Conservation (phyloP, 2,797 vertebrate species). For the Spondyliosoma cantharus region DNA sequence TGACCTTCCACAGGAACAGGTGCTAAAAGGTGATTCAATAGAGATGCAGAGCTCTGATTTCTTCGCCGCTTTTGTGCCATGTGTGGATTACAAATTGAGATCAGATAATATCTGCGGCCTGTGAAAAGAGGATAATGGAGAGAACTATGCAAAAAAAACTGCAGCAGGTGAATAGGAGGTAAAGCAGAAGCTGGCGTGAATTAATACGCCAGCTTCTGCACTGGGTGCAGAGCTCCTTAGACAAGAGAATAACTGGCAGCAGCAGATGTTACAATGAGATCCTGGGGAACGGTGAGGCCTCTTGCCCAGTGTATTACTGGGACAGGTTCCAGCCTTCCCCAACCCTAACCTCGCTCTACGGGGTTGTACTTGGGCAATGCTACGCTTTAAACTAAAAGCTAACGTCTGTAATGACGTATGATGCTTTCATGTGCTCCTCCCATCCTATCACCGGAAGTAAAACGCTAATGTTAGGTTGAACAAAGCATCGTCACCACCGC, state of each 20-base stretch:
- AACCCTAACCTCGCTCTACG: too few relatives aligned
- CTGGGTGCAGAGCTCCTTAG: neutral
- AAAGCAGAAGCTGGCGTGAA: conserved; percentile 20
- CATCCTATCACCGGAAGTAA: too few relatives aligned
- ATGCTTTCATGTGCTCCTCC: too few relatives aligned
- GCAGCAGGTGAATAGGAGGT: conserved; percentile 17
- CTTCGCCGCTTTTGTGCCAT: conserved; percentile 32
- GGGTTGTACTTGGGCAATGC: neutral
- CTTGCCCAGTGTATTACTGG: neutral
- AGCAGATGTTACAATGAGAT: neutral
- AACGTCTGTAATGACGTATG: too few relatives aligned
- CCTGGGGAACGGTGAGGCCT: neutral
- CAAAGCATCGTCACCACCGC: too few relatives aligned
- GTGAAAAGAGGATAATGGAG: conserved; percentile 8
- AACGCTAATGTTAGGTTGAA: too few relatives aligned
- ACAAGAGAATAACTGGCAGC: neutral
- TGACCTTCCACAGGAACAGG: conserved; percentile 28
- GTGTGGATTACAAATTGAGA: conserved; percentile 54
- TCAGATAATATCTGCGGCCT: conserved; percentile 47
- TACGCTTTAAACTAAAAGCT: neutral
- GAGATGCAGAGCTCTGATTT: conserved; percentile 50
- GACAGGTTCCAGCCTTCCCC: neutral
- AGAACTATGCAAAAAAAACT: conserved; percentile 6
- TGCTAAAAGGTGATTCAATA: conserved; percentile 34
- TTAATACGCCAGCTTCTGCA: neutral